phyloP scores from a whole-genome alignment of 2,797 vertebrate species.

The Chromis chromis region DNA sequence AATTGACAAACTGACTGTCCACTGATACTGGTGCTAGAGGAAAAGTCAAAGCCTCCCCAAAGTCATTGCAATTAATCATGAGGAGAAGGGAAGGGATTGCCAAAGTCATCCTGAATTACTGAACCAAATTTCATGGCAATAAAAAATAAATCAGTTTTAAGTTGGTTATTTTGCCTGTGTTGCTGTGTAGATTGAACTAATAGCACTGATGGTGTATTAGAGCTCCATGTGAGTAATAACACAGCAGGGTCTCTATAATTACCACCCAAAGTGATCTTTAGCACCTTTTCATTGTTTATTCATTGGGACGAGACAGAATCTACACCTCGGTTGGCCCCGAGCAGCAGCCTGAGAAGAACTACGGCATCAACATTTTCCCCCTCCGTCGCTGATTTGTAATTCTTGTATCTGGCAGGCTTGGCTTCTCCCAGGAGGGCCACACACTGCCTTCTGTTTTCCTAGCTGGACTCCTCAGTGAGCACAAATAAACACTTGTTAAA shows the following conservation, averaged over 20 bases:
- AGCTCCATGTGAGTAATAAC: neutral
- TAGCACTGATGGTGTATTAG: too few relatives aligned
- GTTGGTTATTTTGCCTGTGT: neutral
- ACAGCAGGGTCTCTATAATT: constrained; percentile 8
- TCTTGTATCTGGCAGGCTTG: constrained; percentile 53
- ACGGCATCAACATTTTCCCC: constrained; percentile 33
- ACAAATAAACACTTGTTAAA: constrained; percentile 74
- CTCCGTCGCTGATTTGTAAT: constrained; percentile 61
- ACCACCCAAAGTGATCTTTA: neutral
- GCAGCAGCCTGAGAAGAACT: constrained; percentile 44
- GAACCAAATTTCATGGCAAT: too few relatives aligned
- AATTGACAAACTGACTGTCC: too few relatives aligned
- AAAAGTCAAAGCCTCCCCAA: neutral
- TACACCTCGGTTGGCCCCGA: constrained; percentile 23
- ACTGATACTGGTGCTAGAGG: neutral
- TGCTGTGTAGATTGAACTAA: neutral
- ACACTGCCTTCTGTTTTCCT: constrained; percentile 51
- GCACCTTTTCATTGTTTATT: constrained; percentile 23
- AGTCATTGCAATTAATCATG: too few relatives aligned
- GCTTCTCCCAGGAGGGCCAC: constrained; percentile 49
- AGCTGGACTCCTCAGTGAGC: constrained; percentile 52
- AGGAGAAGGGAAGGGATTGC: too few relatives aligned
- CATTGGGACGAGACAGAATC: constrained; percentile 7
- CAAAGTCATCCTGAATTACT: too few relatives aligned
- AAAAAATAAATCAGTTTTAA: too few relatives aligned